These are phyloP conservation scores for Pogonocherus hispidulus DNA, from an alignment of 2,888 invertebrate species.

Conservation along the genomic window DNA sequence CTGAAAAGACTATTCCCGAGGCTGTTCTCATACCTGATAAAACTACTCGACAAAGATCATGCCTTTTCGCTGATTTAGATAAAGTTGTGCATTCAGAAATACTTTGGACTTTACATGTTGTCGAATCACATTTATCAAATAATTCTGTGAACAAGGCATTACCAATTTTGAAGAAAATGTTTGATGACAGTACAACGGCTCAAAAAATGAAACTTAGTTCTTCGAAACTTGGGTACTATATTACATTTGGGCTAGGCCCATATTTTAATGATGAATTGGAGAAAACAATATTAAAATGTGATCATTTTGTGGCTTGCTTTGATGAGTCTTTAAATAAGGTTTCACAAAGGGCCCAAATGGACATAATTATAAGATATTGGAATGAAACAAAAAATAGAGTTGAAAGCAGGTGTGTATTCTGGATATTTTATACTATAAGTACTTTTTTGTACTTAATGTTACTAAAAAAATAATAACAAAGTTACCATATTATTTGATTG, in stretches of 20 bases:
- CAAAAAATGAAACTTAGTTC: background rate
- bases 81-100: background rate
- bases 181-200: background rate
- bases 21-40: no score
- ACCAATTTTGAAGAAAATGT: background rate
- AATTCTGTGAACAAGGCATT: background rate
- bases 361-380: conserved; percentile 4
- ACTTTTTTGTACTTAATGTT: no score
- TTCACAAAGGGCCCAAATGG: conserved; percentile 6
- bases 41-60: no score
- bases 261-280: conserved; percentile 4
- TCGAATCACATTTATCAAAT: background rate
- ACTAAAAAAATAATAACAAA: no score
- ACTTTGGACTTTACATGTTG: background rate
- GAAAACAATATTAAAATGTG: background rate
- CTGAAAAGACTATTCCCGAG: no score
- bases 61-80: no score
- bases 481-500: no score
- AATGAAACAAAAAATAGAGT: background rate
- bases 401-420: background rate
- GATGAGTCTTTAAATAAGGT: conserved; percentile 6
- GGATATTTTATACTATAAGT: background rate
- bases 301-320: conserved; percentile 5
- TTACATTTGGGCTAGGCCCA: conserved; percentile 2
- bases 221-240: background rate